Evolutionary conservation across 2,113 vertebrate genomes (phyloP).

Genomic region (Heloderma charlesbogerti): DNA sequence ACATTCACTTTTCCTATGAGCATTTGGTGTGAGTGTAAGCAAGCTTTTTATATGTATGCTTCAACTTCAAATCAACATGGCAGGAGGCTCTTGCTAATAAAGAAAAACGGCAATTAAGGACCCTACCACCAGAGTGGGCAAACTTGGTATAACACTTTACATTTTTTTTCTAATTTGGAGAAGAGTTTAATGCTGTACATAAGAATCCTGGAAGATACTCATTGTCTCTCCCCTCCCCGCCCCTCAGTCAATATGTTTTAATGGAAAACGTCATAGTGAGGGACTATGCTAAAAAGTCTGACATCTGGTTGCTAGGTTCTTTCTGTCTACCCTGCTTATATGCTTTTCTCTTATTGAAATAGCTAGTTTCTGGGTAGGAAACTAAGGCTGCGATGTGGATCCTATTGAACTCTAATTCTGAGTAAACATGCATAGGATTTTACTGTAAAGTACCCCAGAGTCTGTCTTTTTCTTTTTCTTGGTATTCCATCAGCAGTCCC

Average conservation of each 20-base stretch:
- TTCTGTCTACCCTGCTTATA: background rate
- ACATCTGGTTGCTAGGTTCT: background rate
- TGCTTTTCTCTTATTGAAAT: background rate
- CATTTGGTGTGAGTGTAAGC: too few relatives aligned
- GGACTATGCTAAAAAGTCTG: background rate
- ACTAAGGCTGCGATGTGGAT: background rate
- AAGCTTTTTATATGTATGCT: background rate
- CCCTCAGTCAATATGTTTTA: background rate
- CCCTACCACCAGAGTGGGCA: too few relatives aligned
- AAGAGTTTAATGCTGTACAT: background rate
- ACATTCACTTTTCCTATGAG: background rate
- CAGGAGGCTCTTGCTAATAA: background rate
- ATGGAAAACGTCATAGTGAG: too few relatives aligned
- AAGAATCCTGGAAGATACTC: background rate
- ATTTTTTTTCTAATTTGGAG: background rate
- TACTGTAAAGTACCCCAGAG: background rate
- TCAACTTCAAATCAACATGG: too few relatives aligned
- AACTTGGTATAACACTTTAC: background rate
- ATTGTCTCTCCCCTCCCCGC: too few relatives aligned
- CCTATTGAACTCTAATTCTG: background rate
- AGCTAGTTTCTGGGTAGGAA: background rate
- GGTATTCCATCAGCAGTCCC: background rate
- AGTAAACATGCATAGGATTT: background rate
- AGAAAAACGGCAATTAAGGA: background rate
- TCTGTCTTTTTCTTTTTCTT: background rate